Base-by-base conservation (phyloP, 2,113 vertebrate species). In the Typhlomys cinereus region DNA sequence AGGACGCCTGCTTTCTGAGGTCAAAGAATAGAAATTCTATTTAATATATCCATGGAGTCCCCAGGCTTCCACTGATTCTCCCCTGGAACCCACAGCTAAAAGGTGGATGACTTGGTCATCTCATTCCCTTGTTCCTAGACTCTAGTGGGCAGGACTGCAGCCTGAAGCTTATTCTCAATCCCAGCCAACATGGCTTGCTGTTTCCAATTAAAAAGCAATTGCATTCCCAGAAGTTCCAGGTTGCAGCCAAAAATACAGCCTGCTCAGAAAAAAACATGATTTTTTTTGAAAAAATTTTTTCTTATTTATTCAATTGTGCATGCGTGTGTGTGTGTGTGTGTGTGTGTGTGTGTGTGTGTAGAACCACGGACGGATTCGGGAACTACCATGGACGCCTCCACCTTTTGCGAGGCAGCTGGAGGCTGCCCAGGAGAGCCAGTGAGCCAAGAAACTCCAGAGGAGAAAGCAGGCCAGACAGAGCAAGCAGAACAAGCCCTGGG, bases 131-230 rank as follows among this genome's bases (percentile, higher is more conserved):
- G 18, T 85, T 46, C 36, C 7, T 25, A 66, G 85, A 46, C 48
- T 83, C 64, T 27, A 36, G 69, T 8, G 29, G 59, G 44, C 41
- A 13, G 17, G 61, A 54, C 7, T 29, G 39, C 46, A 3, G 36
- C 18, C 0, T 2, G 17, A 90, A 70, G 29, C 80, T 29, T 7
- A 39, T 88, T 76, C 57, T 84, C 92, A 93, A 64, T 69, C 80
- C 62, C 67, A 73, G 90, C 88, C 96, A 92, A 27, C 54, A 10
- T 66, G 48, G 66, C 59, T 64, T 81, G 71, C 92, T 92, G 85
- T 59, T 84, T 90, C 92, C 96, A 95, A 93, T 96, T 92, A 96
- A 95, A 96, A 97, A 93, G 85, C 89, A 92, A 34, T 95, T 88
- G 93, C 94, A 85, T 90, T 92, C 94, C 85, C 89, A 87, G 95